These are phyloP conservation scores for Alfaro cultratus DNA, from an alignment of 2,797 vertebrate species.

Conservation along the genomic window DNA sequence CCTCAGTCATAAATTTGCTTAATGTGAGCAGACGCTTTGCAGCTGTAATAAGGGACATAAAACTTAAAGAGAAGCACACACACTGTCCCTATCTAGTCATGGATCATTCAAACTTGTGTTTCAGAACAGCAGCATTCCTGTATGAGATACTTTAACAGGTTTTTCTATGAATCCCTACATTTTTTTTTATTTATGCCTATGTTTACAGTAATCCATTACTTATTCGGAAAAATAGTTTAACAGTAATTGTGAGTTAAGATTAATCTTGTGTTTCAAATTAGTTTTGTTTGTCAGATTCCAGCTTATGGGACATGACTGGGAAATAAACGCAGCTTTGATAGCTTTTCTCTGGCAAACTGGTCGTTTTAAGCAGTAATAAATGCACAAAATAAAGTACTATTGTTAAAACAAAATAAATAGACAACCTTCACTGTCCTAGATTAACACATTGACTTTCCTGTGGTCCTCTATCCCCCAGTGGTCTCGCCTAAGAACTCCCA, in stretches of 20 bases:
- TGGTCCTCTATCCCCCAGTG: slow-evolving; percentile 86
- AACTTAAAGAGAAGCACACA: slow-evolving; percentile 80
- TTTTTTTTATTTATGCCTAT: slow-evolving; percentile 37
- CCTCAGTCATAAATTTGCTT: slow-evolving; percentile 84
- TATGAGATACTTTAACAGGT: slow-evolving; percentile 30
- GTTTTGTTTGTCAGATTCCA: background rate
- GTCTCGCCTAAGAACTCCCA: slow-evolving; percentile 88
- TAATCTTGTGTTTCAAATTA: background rate
- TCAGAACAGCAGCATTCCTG: slow-evolving; percentile 52
- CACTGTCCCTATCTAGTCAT: slow-evolving; percentile 68
- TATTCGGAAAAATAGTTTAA: background rate
- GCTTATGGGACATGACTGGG: background rate
- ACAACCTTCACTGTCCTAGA: slow-evolving; percentile 89
- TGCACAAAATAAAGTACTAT: slow-evolving; percentile 84
- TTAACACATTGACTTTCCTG: slow-evolving; percentile 87
- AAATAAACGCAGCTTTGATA: background rate
- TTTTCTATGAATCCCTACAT: slow-evolving; percentile 11
- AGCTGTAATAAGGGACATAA: slow-evolving; percentile 85
- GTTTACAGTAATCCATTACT: slow-evolving; percentile 9
- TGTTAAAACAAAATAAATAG: slow-evolving; percentile 80
- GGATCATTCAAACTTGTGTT: slow-evolving; percentile 76
- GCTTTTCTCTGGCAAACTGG: background rate
- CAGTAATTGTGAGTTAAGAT: background rate
- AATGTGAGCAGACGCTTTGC: slow-evolving; percentile 83
- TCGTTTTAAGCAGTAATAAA: slow-evolving; percentile 67